Evolutionary conservation across 2,113 vertebrate genomes (phyloP).

Genomic region (Aegithalos caudatus): DNA sequence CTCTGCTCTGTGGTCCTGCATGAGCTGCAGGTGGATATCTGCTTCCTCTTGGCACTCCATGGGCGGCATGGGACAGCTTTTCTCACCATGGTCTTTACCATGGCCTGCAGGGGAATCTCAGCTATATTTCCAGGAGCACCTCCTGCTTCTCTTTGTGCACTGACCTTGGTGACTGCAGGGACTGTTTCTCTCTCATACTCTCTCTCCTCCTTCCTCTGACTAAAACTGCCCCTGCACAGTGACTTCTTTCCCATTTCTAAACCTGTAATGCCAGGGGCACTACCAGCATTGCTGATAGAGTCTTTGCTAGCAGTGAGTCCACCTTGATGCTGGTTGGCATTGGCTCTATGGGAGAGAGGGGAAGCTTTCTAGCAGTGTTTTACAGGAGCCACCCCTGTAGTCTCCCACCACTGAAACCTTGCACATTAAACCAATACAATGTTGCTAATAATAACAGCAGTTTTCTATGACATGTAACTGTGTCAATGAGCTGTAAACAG

Average conservation of each 20-base stretch:
- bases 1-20: background rate
- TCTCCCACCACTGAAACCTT: background rate
- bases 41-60: rapidly evolving
- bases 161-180: background rate
- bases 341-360: background rate
- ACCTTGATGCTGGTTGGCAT: background rate
- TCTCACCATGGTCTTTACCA: background rate
- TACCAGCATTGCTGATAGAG: background rate
- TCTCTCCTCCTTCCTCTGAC: background rate
- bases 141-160: background rate
- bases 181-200: background rate
- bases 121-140: rapidly evolving
- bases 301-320: background rate
- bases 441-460: background rate
- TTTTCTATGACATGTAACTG: background rate
- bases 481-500: background rate
- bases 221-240: background rate
- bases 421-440: background rate
- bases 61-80: background rate
- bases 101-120: background rate
- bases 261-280: background rate
- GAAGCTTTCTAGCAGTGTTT: background rate
- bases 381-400: background rate
- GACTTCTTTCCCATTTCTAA: background rate
- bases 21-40: background rate